phyloP scores from a whole-genome alignment of 2,113 vertebrate genomes.

The Thermophis baileyi region DNA sequence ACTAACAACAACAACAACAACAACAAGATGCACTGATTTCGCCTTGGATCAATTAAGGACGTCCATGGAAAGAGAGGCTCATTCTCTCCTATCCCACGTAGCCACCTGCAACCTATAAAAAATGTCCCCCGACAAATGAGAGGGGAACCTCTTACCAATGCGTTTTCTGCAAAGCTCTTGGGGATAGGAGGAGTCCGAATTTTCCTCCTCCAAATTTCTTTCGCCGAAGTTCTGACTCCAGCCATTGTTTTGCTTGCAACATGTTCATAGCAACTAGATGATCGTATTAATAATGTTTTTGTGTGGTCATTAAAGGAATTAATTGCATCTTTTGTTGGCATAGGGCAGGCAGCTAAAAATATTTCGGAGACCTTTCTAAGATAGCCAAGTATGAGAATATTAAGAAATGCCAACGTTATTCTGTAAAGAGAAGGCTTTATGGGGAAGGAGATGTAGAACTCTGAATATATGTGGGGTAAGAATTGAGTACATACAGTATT shows the following conservation, averaged over 20 bases:
- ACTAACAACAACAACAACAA: too few species aligned
- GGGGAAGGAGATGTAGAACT: not conserved
- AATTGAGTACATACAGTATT: not conserved
- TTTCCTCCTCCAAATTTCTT: not conserved
- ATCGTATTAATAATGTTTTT: not conserved
- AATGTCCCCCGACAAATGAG: rapidly evolving
- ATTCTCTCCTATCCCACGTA: not conserved
- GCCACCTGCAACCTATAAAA: not conserved
- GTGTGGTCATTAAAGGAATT: not conserved
- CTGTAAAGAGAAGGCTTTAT: not conserved
- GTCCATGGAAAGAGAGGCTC: not conserved
- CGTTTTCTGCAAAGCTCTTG: not conserved
- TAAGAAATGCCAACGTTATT: not conserved
- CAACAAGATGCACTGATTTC: not conserved
- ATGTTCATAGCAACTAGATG: not conserved
- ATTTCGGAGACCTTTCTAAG: not conserved
- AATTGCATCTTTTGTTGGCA: not conserved
- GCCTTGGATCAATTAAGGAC: not conserved
- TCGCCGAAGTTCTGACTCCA: not conserved
- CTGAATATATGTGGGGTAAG: not conserved
- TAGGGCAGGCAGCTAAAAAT: slow-evolving; percentile 1
- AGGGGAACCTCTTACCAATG: not conserved
- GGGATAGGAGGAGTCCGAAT: not conserved
- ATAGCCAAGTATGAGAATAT: not conserved
- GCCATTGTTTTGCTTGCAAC: not conserved